Conservation (phyloP, 2,113 vertebrate species). For the Bucco capensis region DNA sequence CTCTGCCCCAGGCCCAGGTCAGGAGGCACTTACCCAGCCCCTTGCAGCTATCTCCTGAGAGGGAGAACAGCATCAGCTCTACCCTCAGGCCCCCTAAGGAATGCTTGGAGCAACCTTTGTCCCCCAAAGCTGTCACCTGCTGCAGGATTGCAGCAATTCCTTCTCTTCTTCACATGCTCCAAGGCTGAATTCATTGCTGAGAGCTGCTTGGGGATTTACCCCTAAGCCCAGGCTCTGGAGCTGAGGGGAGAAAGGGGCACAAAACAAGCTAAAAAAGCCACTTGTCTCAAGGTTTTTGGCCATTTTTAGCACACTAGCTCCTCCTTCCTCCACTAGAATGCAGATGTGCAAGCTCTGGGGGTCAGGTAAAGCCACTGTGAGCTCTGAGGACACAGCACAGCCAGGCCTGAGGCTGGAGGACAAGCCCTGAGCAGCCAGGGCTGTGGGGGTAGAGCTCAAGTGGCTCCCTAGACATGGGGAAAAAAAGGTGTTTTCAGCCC, state of each 20-base stretch:
- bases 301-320: not conserved
- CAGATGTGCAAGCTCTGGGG: not conserved
- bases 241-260: too few relatives aligned
- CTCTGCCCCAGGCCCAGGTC: accelerated
- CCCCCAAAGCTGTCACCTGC: not conserved
- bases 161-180: not conserved
- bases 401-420: not conserved
- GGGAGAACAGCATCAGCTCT: not conserved
- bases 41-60: not conserved
- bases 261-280: too few relatives aligned
- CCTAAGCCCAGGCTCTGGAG: too few relatives aligned
- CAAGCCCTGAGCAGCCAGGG: not conserved
- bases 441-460: accelerated
- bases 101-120: not conserved
- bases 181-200: too few relatives aligned
- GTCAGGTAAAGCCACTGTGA: not conserved
- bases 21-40: accelerated
- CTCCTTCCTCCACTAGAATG: not conserved
- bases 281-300: too few relatives aligned
- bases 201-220: too few relatives aligned
- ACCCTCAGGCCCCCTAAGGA: accelerated
- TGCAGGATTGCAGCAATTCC: not conserved
- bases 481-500: not conserved
- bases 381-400: not conserved
- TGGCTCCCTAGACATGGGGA: not conserved